Base-by-base conservation (phyloP, 2,797 vertebrate genomes). In the Micrastur ruficollis region DNA sequence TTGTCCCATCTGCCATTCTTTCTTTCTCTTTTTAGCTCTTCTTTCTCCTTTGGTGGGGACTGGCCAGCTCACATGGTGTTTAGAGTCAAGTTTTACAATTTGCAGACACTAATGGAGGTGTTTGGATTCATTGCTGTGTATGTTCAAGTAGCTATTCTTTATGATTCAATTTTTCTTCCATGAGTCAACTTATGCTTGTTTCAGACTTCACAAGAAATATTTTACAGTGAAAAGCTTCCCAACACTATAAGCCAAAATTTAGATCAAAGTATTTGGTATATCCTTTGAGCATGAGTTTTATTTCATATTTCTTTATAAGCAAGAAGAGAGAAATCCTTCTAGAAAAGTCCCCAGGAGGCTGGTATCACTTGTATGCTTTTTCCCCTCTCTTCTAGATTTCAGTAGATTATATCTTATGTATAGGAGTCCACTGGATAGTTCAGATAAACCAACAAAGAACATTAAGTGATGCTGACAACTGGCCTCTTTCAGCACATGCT, bases 81-180 rank as follows among this genome's bases (percentile, higher is more conserved):
- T 58, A 53, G n/a, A 93, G 42, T 56, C 15, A 56, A 56, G 14
- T 58, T 65, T 65, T 56, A 75, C 46, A 65, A 47, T 81, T 72
- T 87, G 23, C 62, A 79, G 75, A 46, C 31, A 50, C 46, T 62
- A 72, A 55, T 7, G 16, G 50, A 85, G 46, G 29, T 86, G 44
- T 65, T 91, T 61, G 62, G 5, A 49, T 79, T 93, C 42, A 23
- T 42, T 81, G 59, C 21, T 89, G 16, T 84, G 23, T 84, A 61
- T 61, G 31, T 67, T 65, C 46, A 63, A 53, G 46, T 11, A 89
- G 36, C 44, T 83, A 19, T 34, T 61, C 70, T 81, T 90, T 89
- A 75, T 94, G 89, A 97, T 84, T 95, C 61, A 89, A 2, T 90
- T 81, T 89, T 95, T 87, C 91, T 93, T 81, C 38, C 50, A 36